These are phyloP conservation scores for Phaedon cochleariae DNA, from an alignment of 2,888 invertebrate genomes.

Conservation along the genomic window DNA sequence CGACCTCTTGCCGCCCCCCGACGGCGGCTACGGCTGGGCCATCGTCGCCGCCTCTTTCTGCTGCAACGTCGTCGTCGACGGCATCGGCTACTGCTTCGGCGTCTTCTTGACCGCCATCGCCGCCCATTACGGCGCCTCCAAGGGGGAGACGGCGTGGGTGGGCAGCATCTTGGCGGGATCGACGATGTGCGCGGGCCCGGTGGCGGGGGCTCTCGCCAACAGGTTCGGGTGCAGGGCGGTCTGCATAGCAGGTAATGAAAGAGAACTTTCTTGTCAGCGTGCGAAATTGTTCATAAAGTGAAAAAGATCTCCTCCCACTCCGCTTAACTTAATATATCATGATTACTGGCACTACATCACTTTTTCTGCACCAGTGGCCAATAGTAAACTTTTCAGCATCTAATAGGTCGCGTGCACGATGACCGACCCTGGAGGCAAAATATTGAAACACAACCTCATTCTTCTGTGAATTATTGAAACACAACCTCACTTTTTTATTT, in stretches of 20 bases:
- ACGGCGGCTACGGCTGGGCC: slow-evolving; percentile 93
- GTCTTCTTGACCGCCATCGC: slow-evolving; percentile 87
- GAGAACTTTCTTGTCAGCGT: too few species aligned
- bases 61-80: slow-evolving; percentile 98
- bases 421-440: too few species aligned
- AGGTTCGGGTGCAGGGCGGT: slow-evolving; percentile 92
- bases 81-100: slow-evolving; percentile 97
- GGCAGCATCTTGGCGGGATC: slow-evolving; percentile 94
- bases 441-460: too few species aligned
- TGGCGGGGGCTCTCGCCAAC: slow-evolving; percentile 94
- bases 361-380: too few species aligned
- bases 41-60: slow-evolving; percentile 96
- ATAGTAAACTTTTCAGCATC: too few species aligned
- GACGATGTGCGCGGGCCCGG: slow-evolving; percentile 92
- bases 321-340: too few species aligned
- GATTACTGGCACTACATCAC: too few species aligned
- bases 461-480: too few species aligned
- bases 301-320: too few species aligned
- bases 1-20: slow-evolving; percentile 86
- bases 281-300: too few species aligned
- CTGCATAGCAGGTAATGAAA: slow-evolving; percentile 87
- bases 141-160: slow-evolving; percentile 92
- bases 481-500: too few species aligned
- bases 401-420: too few species aligned
- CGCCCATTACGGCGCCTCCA: slow-evolving; percentile 81